phyloP scores from a whole-genome alignment of 2,797 vertebrate species.

The Hypotaenidia philippensis region DNA sequence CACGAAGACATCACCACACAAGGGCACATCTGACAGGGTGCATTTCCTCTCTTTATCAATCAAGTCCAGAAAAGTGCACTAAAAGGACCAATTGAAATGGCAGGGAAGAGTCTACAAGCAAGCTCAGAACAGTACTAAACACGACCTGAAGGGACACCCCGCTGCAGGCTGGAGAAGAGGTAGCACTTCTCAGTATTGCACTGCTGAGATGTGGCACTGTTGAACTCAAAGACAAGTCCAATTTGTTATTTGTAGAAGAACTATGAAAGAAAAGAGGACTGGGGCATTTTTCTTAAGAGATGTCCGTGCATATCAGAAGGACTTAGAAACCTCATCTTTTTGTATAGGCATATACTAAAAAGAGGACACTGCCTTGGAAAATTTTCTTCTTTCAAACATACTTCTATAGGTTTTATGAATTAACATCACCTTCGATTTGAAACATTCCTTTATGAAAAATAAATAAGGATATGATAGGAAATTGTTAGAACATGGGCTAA shows the following conservation, averaged over 20 bases:
- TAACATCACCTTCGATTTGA: not conserved
- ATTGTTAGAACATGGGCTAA: constrained; percentile 1
- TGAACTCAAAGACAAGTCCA: not conserved
- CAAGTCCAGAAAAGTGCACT: not conserved
- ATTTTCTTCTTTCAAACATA: not conserved
- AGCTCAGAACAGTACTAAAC: not conserved
- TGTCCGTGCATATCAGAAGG: not conserved
- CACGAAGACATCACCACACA: not conserved
- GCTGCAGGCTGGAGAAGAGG: not conserved
- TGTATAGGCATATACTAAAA: not conserved
- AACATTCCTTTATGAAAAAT: not conserved
- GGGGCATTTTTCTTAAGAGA: not conserved
- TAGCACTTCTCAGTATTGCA: not conserved
- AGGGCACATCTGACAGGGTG: not conserved
- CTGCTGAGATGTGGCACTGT: not conserved
- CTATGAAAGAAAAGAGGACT: not conserved
- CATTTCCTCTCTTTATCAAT: not conserved
- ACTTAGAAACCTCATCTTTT: not conserved
- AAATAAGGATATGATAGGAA: not conserved
- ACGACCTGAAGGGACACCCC: not conserved
- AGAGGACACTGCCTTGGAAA: not conserved
- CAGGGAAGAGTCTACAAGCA: not conserved
- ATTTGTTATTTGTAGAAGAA: not conserved
- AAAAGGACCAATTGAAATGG: not conserved
- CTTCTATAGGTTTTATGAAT: not conserved